These are phyloP conservation scores for Caenorhabditis remanei DNA, from an alignment of 1,140 invertebrate genomes.

Conservation along the genomic window DNA sequence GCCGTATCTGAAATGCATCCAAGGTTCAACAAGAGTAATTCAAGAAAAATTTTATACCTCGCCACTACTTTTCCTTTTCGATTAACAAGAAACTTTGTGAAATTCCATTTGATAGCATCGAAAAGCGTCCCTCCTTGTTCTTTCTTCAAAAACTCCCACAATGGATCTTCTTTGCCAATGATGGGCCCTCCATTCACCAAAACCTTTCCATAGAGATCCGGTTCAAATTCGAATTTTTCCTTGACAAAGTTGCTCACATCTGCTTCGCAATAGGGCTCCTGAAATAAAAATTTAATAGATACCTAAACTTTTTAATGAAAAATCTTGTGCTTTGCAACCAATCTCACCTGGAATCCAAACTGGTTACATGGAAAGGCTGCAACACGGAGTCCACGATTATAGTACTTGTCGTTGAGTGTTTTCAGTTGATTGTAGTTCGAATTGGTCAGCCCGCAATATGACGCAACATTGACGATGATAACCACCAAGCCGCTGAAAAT, in stretches of 20 bases:
- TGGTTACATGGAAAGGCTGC: slow-evolving; percentile 74
- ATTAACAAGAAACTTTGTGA: slow-evolving; percentile 92
- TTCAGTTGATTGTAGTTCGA: slow-evolving; percentile 71
- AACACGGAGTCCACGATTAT: slow-evolving; percentile 66
- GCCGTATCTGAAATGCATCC: neutral
- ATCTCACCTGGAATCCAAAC: slow-evolving; percentile 66
- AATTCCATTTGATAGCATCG: slow-evolving; percentile 88
- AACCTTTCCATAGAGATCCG: slow-evolving; percentile 73
- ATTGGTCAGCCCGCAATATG: slow-evolving; percentile 69
- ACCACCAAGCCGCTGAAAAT: slow-evolving; percentile 66
- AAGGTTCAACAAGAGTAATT: neutral
- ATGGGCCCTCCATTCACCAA: slow-evolving; percentile 66
- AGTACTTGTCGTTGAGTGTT: slow-evolving; percentile 70
- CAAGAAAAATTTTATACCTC: neutral
- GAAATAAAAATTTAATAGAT: too few relatives aligned
- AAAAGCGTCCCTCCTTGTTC: slow-evolving; percentile 78
- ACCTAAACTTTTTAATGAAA: too few relatives aligned
- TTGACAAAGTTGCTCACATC: slow-evolving; percentile 76
- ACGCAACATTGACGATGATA: slow-evolving; percentile 71
- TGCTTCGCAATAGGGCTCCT: slow-evolving; percentile 69
- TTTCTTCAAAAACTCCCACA: slow-evolving; percentile 78
- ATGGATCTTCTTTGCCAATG: slow-evolving; percentile 66
- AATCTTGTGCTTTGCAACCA: too few relatives aligned
- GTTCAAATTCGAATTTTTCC: slow-evolving; percentile 74
- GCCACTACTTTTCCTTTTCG: slow-evolving; percentile 86